A percentile compares a stretch with the other conserved stretches of the same genome.
Evolutionary conservation across 2,888 invertebrate genomes (phyloP).

Genomic region (Hydrotaea diabolus): DNA sequence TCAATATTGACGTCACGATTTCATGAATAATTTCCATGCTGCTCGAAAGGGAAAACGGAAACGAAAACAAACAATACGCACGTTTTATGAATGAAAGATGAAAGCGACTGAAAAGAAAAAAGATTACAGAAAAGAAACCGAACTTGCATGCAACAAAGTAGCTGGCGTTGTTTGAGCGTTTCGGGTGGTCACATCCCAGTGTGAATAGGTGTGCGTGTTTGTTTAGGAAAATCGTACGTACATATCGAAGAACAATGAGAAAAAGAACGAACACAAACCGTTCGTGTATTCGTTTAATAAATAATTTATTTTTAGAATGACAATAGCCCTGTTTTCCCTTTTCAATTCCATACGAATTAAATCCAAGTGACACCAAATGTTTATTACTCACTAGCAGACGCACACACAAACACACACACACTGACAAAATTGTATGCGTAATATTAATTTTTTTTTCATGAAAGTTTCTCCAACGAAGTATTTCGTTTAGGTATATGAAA

Average conservation of each 20-base stretch:
- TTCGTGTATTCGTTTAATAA: background rate
- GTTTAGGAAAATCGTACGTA: too few relatives aligned
- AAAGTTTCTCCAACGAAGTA: too few relatives aligned
- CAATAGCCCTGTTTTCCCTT: background rate
- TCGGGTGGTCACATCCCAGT: background rate
- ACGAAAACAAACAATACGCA: conserved; percentile 43
- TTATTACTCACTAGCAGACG: too few relatives aligned
- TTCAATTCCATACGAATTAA: background rate
- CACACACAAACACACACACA: too few relatives aligned
- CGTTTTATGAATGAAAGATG: conserved; percentile 26
- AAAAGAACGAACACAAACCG: background rate
- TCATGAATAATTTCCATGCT: background rate
- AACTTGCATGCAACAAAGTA: too few relatives aligned
- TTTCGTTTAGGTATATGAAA: too few relatives aligned
- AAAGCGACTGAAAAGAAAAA: conserved; percentile 40
- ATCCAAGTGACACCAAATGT: background rate
- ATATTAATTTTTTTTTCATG: too few relatives aligned
- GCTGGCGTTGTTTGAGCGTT: background rate
- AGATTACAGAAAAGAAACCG: background rate
- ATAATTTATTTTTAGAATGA: conserved; percentile 4
- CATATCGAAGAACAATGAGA: too few relatives aligned
- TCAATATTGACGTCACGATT: conserved; percentile 18
- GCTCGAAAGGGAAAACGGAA: background rate
- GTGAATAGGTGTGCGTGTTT: too few relatives aligned
- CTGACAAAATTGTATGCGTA: too few relatives aligned